Conservation (phyloP, 2,113 vertebrate genomes). For the Martes martes region DNA sequence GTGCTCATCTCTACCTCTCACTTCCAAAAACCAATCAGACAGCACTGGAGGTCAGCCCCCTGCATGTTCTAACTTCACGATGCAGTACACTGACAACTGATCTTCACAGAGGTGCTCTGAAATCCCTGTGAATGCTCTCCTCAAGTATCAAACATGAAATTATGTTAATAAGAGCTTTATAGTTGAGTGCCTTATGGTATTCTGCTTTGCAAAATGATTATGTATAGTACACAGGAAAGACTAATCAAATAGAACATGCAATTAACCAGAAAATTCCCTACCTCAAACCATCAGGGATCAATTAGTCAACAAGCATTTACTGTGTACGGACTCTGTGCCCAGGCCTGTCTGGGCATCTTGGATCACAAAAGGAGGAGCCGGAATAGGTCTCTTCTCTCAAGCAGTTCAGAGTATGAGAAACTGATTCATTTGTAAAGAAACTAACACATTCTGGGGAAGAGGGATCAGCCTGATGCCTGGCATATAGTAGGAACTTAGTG, state of each 20-base stretch:
- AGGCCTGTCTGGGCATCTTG: not conserved
- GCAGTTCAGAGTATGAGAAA: not conserved
- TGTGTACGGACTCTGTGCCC: not conserved
- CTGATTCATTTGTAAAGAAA: not conserved
- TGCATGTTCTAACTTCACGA: too few species aligned
- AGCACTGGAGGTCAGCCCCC: not conserved
- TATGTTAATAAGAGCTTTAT: not conserved
- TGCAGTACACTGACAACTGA: not conserved
- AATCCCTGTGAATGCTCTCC: not conserved
- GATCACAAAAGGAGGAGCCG: not conserved
- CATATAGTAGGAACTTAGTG: not conserved
- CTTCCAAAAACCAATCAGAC: not conserved
- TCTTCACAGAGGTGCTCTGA: not conserved
- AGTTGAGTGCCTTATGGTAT: not conserved
- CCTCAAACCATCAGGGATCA: constrained; percentile 23
- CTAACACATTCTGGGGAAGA: not conserved
- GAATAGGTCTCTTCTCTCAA: not conserved
- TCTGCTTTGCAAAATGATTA: constrained; percentile 39
- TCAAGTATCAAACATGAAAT: constrained; percentile 13
- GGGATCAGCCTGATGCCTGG: not conserved
- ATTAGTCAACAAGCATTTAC: constrained; percentile 31
- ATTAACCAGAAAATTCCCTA: constrained; percentile 39
- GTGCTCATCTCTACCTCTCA: fast-evolving
- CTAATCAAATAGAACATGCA: constrained; percentile 47
- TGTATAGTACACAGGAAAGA: not conserved